Evolutionary conservation across 2,113 vertebrate species (phyloP).

Genomic region (Hydropotes inermis): DNA sequence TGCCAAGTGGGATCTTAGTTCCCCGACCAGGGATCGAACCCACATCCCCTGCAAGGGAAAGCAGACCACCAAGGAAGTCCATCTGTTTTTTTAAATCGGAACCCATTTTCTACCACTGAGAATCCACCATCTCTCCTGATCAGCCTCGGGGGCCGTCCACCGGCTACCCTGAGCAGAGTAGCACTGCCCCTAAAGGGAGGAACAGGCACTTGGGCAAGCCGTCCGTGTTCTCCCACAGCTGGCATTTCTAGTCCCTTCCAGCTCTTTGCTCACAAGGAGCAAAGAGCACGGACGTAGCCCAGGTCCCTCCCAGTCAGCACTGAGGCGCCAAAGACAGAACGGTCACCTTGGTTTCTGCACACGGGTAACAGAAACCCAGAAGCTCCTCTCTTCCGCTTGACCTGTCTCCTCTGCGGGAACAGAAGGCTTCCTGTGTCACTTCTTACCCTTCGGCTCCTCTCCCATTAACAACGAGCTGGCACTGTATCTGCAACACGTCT

Average conservation of each 20-base stretch:
- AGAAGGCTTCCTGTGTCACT: background rate
- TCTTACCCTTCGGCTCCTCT: background rate
- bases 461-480: background rate
- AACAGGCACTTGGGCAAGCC: background rate
- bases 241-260: background rate
- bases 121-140: background rate
- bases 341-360: rapidly evolving
- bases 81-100: background rate
- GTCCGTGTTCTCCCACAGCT: rapidly evolving
- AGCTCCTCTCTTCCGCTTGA: background rate
- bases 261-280: background rate
- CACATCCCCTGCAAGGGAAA: background rate
- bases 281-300: rapidly evolving
- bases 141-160: rapidly evolving
- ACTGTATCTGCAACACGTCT: background rate
- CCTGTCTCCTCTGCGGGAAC: background rate
- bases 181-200: background rate
- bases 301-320: background rate
- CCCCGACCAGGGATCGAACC: rapidly evolving
- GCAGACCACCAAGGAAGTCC: rapidly evolving
- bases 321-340: background rate
- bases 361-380: background rate
- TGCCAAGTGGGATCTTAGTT: background rate
- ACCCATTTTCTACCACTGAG: background rate
- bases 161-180: background rate